phyloP scores from a whole-genome alignment of 92 coral and sea anemone species.

The Epizoanthus rinbou region DNA sequence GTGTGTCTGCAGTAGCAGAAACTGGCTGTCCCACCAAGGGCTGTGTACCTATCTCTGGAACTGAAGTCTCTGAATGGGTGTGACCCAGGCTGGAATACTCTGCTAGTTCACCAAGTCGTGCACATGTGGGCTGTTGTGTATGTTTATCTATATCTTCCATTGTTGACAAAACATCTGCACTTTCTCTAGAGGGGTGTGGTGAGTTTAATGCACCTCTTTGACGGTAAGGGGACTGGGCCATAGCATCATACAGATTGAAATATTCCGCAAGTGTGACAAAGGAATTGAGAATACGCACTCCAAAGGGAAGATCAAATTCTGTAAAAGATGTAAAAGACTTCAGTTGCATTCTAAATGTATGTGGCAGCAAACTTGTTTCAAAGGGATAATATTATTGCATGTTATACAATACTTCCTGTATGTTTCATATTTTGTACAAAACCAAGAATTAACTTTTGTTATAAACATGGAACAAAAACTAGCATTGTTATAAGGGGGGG shows the following conservation, averaged over 20 bases:
- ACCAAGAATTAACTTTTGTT: not conserved
- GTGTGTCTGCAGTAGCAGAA: not conserved
- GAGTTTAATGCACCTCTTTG: constrained; percentile 43
- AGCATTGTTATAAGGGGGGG: no score
- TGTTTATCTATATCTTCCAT: not conserved
- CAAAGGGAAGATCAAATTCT: constrained; percentile 87
- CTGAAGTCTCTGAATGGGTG: not conserved
- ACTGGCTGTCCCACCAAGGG: not conserved
- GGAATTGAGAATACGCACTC: constrained; percentile 85
- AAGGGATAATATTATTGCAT: not conserved
- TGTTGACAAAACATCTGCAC: not conserved
- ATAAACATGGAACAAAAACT: not conserved
- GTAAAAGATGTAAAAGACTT: not conserved
- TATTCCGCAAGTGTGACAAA: constrained; percentile 78
- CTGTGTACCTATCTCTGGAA: not conserved
- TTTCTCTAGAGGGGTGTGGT: not conserved
- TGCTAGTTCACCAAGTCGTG: constrained; percentile 41
- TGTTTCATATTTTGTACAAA: not conserved
- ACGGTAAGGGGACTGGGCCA: constrained; percentile 84
- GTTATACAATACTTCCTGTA: not conserved
- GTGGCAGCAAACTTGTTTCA: no score
- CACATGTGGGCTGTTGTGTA: constrained; percentile 10
- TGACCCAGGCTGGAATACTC: not conserved
- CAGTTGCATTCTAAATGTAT: not conserved
- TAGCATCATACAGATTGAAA: constrained; percentile 54